Evolutionary conservation across 92 coral and sea anemone genomes (phyloP).

Genomic region (Palythoa heliodiscus): DNA sequence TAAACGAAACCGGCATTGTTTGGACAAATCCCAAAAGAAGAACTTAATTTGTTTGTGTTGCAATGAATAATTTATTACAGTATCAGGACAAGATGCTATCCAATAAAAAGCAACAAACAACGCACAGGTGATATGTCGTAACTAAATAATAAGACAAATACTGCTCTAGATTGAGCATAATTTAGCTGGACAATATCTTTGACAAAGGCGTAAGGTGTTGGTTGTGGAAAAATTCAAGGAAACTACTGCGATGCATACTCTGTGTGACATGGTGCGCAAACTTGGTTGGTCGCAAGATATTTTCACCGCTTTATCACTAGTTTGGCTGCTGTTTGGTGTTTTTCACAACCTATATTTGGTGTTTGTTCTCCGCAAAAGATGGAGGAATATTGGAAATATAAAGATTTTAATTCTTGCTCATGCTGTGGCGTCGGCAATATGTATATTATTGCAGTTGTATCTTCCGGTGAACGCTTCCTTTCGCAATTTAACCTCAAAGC

Average conservation of each 20-base stretch:
- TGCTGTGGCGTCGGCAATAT: slow-evolving; percentile 25
- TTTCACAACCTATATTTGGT: slow-evolving; percentile 18
- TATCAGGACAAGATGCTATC: not conserved
- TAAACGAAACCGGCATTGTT: too few relatives aligned
- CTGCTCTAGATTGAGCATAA: not conserved
- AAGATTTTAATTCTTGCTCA: slow-evolving; percentile 23
- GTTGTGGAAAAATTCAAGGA: not conserved
- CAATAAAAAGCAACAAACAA: slow-evolving; percentile 1
- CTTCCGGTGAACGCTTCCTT: slow-evolving; percentile 16
- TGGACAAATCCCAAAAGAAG: not conserved
- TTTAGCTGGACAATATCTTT: not conserved
- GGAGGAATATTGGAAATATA: slow-evolving; percentile 28
- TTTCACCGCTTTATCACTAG: not conserved
- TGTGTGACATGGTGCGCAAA: slow-evolving; percentile 13
- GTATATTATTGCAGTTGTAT: slow-evolving; percentile 7
- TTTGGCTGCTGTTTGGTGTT: slow-evolving; percentile 30
- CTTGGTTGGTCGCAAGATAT: slow-evolving; percentile 12
- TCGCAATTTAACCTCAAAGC: not conserved
- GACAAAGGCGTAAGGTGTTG: not conserved
- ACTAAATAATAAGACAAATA: not conserved
- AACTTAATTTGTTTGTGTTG: not conserved
- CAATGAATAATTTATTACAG: slow-evolving; percentile 20
- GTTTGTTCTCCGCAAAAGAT: slow-evolving; percentile 11
- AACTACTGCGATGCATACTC: slow-evolving; percentile 1
- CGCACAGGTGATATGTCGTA: slow-evolving; percentile 30